Percentiles rank a stretch among this genome's conserved stretches.
Conservation (phyloP, 1,140 invertebrate genomes). For the Drosophila watanabei region DNA sequence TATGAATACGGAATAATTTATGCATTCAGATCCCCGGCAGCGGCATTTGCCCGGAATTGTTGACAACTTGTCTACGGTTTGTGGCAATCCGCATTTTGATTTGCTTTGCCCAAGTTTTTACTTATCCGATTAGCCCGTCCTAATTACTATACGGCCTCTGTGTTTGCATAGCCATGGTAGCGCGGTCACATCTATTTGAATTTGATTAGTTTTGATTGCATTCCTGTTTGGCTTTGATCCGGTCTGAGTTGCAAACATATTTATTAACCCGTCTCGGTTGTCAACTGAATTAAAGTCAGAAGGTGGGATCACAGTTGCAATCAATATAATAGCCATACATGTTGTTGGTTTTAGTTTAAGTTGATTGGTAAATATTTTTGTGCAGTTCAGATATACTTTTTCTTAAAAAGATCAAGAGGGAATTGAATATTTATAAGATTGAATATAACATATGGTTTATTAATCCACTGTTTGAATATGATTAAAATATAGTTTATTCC, state of each 20-base stretch:
- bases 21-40: constrained; percentile 22
- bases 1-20: constrained; percentile 63
- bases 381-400: not conserved
- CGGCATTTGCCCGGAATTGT: constrained; percentile 40
- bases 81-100: constrained; percentile 63
- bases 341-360: not conserved
- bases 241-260: not conserved
- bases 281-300: constrained; percentile 2
- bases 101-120: constrained; percentile 44
- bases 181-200: constrained; percentile 30
- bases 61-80: constrained; percentile 39
- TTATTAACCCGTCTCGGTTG: constrained; percentile 25
- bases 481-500: too few relatives aligned
- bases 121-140: constrained; percentile 33
- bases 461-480: too few relatives aligned
- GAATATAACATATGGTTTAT: not conserved
- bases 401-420: not conserved
- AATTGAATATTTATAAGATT: not conserved
- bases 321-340: not conserved
- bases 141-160: constrained; percentile 39
- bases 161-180: constrained; percentile 15
- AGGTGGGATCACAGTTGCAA: not conserved
- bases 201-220: constrained; percentile 37
- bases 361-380: not conserved
- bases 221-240: constrained; percentile 12